Base-by-base conservation (phyloP, 2,888 invertebrate species). In the Linnaemya vulpina region DNA sequence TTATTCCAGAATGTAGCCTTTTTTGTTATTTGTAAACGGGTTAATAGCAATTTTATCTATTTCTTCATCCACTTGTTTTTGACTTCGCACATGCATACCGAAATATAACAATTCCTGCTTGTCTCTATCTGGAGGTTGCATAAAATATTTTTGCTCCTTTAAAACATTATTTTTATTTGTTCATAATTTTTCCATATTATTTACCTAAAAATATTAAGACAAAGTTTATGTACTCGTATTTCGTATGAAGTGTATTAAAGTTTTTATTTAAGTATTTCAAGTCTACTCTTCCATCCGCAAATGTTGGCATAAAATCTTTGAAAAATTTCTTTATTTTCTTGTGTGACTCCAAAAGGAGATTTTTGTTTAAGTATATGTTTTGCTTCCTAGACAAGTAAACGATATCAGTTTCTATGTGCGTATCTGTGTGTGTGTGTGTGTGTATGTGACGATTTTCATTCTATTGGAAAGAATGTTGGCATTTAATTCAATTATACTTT, bases 191-290 rank as follows among this genome's bases (percentile, higher is more conserved):
- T 43, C 9, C n/a, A 40, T 53, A 15, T 40, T 51, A 38, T 62
- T 43, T 62, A 38, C 46, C 46, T 53, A 35, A 51, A 68, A 49
- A 60, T 40, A 62, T 38, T 63, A 71, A 43, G 63, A 17, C 46
- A n/a, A 71, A 79, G 53, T 73, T 73, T 55, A 38, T 43, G 13
- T 38, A 51, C 30, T 30, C 2, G 30, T 53, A 38, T 68, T 17
- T 49, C 11, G 2, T 25, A 71, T 73, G 46, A 73, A 79, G 63
- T 71, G 38, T 71, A 53, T 78, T 63, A 46, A 78, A 70, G 20
- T 62, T 38, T 73, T 55, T 71, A 53, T 78, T 63, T 35, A 78
- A 70, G 20, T 62, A 49, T 73, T 55, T 73, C 35, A 73, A 79
- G 55, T 79, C 5, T 49, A 73, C 63, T 22, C 63, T 58, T 46